Evolutionary conservation across 2,113 vertebrate species (phyloP).

Genomic region (Mobula hypostoma): DNA sequence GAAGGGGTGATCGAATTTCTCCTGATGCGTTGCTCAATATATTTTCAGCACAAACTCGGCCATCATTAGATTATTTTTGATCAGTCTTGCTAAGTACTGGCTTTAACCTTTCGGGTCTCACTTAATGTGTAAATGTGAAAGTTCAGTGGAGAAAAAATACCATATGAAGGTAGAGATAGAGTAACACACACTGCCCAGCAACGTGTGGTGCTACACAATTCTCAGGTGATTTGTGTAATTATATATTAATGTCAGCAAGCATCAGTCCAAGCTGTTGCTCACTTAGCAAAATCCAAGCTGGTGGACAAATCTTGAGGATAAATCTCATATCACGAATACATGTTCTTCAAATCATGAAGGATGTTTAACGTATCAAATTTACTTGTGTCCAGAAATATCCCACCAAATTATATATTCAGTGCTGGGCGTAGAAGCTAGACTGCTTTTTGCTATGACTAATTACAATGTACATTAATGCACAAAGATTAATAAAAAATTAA

Average conservation of each 20-base stretch:
- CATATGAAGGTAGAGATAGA: neutral
- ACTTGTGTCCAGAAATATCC: neutral
- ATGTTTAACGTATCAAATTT: no score
- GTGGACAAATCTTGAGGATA: neutral
- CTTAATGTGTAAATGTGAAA: neutral
- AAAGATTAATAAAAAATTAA: neutral
- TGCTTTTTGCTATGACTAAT: neutral
- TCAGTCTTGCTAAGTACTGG: neutral
- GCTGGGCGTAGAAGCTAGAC: neutral
- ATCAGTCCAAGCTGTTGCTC: neutral
- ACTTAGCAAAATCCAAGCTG: neutral
- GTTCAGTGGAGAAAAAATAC: neutral
- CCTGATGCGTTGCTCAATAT: neutral
- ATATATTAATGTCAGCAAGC: neutral
- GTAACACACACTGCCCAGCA: neutral
- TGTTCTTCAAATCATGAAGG: neutral
- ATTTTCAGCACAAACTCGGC: neutral
- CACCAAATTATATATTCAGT: neutral
- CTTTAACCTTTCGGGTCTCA: neutral
- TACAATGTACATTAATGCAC: neutral
- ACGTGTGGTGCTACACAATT: neutral
- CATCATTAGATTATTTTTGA: neutral
- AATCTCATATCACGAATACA: neutral
- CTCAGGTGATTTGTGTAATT: neutral
- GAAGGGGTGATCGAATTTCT: neutral